These are phyloP conservation scores for Ctenodactylus gundi DNA, from an alignment of 2,113 vertebrate genomes.

Conservation along the genomic window DNA sequence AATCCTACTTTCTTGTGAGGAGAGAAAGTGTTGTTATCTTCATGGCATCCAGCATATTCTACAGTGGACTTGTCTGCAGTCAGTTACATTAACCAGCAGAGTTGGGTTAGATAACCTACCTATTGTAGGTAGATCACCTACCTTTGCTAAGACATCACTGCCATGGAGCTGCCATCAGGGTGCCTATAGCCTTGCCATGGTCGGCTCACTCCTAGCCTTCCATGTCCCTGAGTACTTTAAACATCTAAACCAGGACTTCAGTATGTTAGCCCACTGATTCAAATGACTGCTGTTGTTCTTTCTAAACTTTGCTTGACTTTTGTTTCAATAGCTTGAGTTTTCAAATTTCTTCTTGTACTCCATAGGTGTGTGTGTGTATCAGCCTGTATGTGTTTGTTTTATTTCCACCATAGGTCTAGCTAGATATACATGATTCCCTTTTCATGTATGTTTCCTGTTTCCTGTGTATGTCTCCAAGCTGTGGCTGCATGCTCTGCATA, in stretches of 20 bases:
- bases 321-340: not conserved
- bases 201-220: not conserved
- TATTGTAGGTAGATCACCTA: too few species aligned
- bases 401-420: not conserved
- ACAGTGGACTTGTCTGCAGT: not conserved
- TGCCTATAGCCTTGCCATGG: too few species aligned
- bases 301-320: not conserved
- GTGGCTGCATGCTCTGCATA: not conserved
- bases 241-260: not conserved
- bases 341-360: not conserved
- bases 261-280: not conserved
- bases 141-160: not conserved
- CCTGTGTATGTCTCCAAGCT: not conserved
- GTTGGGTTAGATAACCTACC: fast-evolving
- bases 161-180: too few species aligned
- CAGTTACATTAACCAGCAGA: too few species aligned
- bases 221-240: too few species aligned
- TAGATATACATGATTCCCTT: too few species aligned
- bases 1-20: not conserved
- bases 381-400: not conserved
- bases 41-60: fast-evolving
- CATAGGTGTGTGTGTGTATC: not conserved
- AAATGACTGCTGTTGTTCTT: not conserved
- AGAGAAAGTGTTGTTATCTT: not conserved
- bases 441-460: fast-evolving